phyloP scores from a whole-genome alignment of 2,113 vertebrate genomes.

The Caretta caretta region DNA sequence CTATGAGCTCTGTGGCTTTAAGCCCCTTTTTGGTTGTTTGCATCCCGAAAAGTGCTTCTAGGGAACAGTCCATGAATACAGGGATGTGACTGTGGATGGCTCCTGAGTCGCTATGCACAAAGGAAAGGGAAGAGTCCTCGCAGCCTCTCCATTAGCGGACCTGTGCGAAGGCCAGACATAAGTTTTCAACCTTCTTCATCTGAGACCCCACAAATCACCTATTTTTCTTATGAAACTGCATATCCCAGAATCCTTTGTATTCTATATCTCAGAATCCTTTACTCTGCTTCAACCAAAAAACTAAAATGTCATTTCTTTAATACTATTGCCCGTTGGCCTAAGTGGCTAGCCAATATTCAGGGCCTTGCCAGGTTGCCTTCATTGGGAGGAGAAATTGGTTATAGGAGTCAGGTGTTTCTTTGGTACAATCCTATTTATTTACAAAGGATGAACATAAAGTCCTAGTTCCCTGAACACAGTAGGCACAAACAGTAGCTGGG shows the following conservation, averaged over 20 bases:
- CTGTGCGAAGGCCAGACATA: not conserved
- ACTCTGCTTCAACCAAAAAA: not conserved
- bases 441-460: not conserved
- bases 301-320: not conserved
- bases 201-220: not conserved
- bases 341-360: not conserved
- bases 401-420: not conserved
- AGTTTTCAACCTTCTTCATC: not conserved
- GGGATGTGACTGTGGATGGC: not conserved
- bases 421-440: not conserved
- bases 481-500: not conserved
- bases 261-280: not conserved
- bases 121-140: not conserved
- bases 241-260: not conserved
- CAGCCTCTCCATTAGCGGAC: not conserved
- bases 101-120: not conserved
- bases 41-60: fast-evolving
- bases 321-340: not conserved
- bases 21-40: not conserved
- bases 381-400: conserved; percentile 1
- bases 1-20: not conserved
- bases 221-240: not conserved
- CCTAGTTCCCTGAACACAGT: not conserved
- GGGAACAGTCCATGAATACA: not conserved
- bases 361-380: not conserved